Conservation (phyloP, 2,113 vertebrate species). For the Proteles cristata region DNA sequence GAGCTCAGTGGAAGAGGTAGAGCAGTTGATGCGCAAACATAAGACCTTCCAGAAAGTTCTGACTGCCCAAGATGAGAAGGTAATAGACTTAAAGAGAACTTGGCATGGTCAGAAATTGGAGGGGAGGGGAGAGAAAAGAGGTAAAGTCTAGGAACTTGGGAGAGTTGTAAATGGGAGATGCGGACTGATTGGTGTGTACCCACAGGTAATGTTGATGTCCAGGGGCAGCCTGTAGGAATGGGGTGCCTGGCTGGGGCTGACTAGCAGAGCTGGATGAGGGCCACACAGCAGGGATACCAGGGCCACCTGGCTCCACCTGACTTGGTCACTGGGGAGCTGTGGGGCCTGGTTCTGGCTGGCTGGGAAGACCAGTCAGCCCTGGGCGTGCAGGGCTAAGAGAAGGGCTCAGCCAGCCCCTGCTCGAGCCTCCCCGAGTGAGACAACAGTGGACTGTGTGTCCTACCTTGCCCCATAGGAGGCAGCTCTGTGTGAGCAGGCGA, state of each 20-base stretch:
- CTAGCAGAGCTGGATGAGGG: neutral
- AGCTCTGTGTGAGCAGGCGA: conserved; percentile 88
- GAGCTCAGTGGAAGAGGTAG: conserved; percentile 89
- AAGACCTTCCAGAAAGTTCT: conserved; percentile 94
- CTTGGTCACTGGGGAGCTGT: neutral
- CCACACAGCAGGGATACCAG: neutral
- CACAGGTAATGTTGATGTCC: neutral
- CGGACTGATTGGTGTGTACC: accelerated
- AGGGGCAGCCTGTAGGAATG: accelerated
- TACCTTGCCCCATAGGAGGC: conserved; percentile 81
- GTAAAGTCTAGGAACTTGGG: neutral
- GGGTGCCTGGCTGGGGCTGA: neutral
- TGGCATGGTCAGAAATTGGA: neutral
- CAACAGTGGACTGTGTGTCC: neutral
- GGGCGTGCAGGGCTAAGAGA: neutral
- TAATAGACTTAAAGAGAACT: conserved; percentile 61
- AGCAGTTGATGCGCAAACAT: conserved; percentile 90
- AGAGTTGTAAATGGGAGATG: neutral
- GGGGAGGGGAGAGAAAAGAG: accelerated
- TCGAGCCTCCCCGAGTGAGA: neutral
- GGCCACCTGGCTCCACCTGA: neutral
- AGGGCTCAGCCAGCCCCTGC: neutral
- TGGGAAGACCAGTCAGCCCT: neutral
- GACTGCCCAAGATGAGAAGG: conserved; percentile 93
- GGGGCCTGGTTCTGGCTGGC: neutral